Conservation (phyloP, 2,888 invertebrate species). For the Schrankia costaestrigalis region DNA sequence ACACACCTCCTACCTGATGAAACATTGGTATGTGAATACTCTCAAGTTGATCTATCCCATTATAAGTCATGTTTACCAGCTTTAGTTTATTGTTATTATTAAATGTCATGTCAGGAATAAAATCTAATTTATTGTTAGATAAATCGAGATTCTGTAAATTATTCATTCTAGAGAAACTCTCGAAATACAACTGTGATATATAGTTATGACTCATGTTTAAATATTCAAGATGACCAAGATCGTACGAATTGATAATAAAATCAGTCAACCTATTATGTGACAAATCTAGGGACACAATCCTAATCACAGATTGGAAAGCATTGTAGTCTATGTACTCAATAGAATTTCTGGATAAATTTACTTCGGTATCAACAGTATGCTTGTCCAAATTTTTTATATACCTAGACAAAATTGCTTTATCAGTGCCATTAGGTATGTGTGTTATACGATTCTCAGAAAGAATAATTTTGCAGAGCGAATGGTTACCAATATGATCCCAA, state of each 20-base stretch:
- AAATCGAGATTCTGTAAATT: slow-evolving; percentile 65
- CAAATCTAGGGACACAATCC: slow-evolving; percentile 53
- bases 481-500: slow-evolving; percentile 56
- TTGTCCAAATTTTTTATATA: slow-evolving; percentile 33
- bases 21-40: slow-evolving; percentile 53
- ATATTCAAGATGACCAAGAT: slow-evolving; percentile 49
- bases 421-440: slow-evolving; percentile 51
- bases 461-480: slow-evolving; percentile 56
- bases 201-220: slow-evolving; percentile 62
- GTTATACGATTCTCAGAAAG: slow-evolving; percentile 57
- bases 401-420: slow-evolving; percentile 36
- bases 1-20: slow-evolving; percentile 55
- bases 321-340: slow-evolving; percentile 56
- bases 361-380: slow-evolving; percentile 46
- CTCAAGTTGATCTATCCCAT: slow-evolving; percentile 46
- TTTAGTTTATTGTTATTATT: slow-evolving; percentile 49
- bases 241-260: slow-evolving; percentile 52
- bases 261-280: slow-evolving; percentile 52
- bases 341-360: slow-evolving; percentile 62
- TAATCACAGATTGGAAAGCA: slow-evolving; percentile 56
- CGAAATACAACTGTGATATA: slow-evolving; percentile 46
- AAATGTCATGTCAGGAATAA: slow-evolving; percentile 54
- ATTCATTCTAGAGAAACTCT: slow-evolving; percentile 56
- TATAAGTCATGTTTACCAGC: slow-evolving; percentile 58
- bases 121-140: slow-evolving; percentile 53